phyloP scores from a whole-genome alignment of 2,888 invertebrate genomes.

The Nasonia oneida region DNA sequence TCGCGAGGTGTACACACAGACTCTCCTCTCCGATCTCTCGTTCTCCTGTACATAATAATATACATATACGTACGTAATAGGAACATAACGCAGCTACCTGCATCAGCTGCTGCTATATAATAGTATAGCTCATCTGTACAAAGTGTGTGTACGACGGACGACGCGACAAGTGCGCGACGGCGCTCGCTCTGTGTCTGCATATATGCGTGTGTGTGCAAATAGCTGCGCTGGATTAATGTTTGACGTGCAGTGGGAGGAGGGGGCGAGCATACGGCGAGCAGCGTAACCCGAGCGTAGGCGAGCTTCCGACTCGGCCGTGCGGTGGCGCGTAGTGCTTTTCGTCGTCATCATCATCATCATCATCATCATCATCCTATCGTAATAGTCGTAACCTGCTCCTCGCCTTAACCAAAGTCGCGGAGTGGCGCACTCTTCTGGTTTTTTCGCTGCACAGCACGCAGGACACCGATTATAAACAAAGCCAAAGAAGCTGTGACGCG shows the following conservation, averaged over 20 bases:
- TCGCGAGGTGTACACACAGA: not conserved
- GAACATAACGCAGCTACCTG: not conserved
- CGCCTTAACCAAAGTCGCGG: not conserved
- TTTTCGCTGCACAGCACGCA: not conserved
- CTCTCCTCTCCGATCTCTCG: not conserved
- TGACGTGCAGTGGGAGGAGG: conserved; percentile 51
- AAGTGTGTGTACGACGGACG: not conserved
- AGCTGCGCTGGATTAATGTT: conserved; percentile 9
- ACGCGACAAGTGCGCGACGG: not conserved
- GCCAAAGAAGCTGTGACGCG: not conserved
- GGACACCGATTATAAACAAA: not conserved
- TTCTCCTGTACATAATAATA: not conserved
- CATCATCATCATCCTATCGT: conserved; percentile 2
- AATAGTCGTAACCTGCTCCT: not conserved
- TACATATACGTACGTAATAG: not conserved
- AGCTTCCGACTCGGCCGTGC: conserved; percentile 74
- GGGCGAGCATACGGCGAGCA: conserved; percentile 52
- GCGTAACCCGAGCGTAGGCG: conserved; percentile 73
- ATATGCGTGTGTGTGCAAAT: not conserved
- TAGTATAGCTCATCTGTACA: not conserved
- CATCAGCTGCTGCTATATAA: not conserved
- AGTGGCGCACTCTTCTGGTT: not conserved
- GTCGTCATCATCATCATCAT: not conserved
- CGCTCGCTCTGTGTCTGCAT: not conserved
- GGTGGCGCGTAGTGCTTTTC: conserved; percentile 70